Percentiles rank a stretch among this genome's conserved stretches.
Evolutionary conservation across 2,113 vertebrate species (phyloP).

Genomic region (Lepus europaeus): DNA sequence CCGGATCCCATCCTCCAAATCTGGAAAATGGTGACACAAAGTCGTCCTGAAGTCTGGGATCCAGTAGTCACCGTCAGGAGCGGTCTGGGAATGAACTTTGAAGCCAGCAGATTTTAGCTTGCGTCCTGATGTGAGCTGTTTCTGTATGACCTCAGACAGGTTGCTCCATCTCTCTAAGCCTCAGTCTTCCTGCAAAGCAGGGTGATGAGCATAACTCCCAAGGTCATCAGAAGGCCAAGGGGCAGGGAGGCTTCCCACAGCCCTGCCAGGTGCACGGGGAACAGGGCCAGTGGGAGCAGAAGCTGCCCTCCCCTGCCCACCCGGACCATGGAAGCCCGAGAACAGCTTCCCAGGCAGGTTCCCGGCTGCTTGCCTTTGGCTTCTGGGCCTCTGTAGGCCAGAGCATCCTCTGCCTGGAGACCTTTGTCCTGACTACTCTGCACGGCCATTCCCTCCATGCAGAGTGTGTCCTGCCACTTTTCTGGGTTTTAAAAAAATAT

Average conservation of each 20-base stretch:
- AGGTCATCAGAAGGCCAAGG: not conserved
- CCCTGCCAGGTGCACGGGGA: not conserved
- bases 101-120: not conserved
- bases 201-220: not conserved
- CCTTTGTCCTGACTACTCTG: constrained; percentile 65
- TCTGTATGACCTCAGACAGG: not conserved
- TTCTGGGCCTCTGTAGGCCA: not conserved
- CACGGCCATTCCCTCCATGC: constrained; percentile 65
- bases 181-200: not conserved
- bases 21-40: not conserved
- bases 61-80: not conserved
- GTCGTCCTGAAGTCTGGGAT: not conserved
- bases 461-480: constrained; percentile 76
- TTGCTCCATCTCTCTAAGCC: not conserved
- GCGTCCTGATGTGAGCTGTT: not conserved
- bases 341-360: not conserved
- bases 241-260: not conserved
- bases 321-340: fast-evolving
- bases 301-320: not conserved
- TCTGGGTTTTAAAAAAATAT: constrained; percentile 81
- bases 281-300: not conserved
- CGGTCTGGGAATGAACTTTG: not conserved
- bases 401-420: constrained; percentile 69
- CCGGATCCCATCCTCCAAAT: not conserved
- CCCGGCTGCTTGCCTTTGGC: not conserved